A percentile compares a stretch with the other conserved stretches of the same genome.
phyloP scores from a whole-genome alignment of 1,140 invertebrate species.

The Drosophila neocordata region DNA sequence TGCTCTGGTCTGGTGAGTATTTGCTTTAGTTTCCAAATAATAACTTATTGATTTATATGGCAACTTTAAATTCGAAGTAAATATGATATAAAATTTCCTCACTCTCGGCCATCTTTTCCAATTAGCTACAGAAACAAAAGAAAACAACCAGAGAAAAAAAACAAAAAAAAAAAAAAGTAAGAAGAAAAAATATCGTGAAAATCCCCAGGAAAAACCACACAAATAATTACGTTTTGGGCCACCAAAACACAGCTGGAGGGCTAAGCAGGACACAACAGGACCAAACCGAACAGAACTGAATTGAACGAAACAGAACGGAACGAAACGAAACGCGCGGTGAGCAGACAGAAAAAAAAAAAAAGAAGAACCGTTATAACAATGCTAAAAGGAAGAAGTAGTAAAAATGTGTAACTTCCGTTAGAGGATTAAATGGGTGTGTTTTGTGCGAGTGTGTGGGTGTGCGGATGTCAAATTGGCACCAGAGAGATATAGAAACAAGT shows the following conservation, averaged over 20 bases:
- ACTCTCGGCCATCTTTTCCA: conserved; percentile 26
- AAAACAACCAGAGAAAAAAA: not conserved
- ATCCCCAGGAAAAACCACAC: conserved; percentile 19
- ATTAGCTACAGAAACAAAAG: conserved; percentile 27
- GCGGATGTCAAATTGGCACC: conserved; percentile 28
- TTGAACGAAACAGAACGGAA: not conserved
- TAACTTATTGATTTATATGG: conserved; percentile 48
- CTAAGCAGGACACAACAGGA: not conserved
- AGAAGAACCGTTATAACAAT: conserved; percentile 4
- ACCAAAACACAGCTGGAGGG: conserved; percentile 22
- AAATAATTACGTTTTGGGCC: conserved; percentile 36
- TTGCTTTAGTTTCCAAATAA: conserved; percentile 32
- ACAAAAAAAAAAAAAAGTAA: not conserved
- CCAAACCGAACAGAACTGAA: not conserved
- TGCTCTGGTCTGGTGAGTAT: not conserved
- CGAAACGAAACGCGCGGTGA: not conserved
- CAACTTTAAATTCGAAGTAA: conserved; percentile 37
- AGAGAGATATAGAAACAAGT: conserved; percentile 10
- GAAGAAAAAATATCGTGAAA: conserved; percentile 18
- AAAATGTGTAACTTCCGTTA: conserved; percentile 32
- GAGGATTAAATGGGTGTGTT: conserved; percentile 21
- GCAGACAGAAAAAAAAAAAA: not conserved
- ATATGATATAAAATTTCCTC: conserved; percentile 11
- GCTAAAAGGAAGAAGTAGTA: conserved; percentile 20
- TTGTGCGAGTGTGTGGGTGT: not conserved